Percentiles rank a stretch among this genome's conserved stretches.
Conservation (phyloP, 2,888 invertebrate genomes). For the Drosophila nr. perissopoda region DNA sequence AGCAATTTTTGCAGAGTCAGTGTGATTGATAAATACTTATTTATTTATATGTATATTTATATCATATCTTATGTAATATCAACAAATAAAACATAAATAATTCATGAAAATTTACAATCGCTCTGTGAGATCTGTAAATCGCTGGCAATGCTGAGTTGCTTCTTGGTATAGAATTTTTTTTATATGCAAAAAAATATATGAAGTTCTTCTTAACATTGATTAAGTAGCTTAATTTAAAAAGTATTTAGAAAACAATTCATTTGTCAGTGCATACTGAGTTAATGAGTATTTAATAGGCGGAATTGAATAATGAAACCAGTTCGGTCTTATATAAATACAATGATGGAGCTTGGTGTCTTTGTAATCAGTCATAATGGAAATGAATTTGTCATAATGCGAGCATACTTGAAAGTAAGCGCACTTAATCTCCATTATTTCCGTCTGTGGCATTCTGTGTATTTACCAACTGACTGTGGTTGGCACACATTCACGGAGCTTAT, state of each 20-base stretch:
- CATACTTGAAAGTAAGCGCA: conserved; percentile 43
- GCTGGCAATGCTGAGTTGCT: not conserved
- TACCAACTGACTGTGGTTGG: conserved; percentile 19
- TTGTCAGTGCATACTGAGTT: not conserved
- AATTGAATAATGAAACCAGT: conserved; percentile 19
- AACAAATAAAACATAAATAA: not conserved
- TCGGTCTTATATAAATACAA: not conserved
- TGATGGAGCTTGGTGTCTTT: conserved; percentile 11
- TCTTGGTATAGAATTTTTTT: not conserved
- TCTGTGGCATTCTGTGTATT: conserved; percentile 40
- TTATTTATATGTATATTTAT: not conserved
- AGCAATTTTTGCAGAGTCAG: conserved; percentile 14
- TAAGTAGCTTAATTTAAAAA: not conserved
- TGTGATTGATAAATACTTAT: conserved; percentile 3
- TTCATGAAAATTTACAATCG: not conserved
- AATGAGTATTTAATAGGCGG: conserved; percentile 34
- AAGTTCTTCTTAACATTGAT: not conserved
- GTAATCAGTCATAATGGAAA: conserved; percentile 65
- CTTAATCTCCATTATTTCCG: conserved; percentile 53
- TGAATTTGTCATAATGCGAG: conserved; percentile 48
- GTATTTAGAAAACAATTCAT: not conserved
- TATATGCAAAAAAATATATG: no score
- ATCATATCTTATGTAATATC: not conserved
- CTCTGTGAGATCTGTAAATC: not conserved
- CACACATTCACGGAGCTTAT: conserved; percentile 38